Base-by-base conservation (phyloP, 2,113 vertebrate species). In the Cyphomyrus plagiostoma region DNA sequence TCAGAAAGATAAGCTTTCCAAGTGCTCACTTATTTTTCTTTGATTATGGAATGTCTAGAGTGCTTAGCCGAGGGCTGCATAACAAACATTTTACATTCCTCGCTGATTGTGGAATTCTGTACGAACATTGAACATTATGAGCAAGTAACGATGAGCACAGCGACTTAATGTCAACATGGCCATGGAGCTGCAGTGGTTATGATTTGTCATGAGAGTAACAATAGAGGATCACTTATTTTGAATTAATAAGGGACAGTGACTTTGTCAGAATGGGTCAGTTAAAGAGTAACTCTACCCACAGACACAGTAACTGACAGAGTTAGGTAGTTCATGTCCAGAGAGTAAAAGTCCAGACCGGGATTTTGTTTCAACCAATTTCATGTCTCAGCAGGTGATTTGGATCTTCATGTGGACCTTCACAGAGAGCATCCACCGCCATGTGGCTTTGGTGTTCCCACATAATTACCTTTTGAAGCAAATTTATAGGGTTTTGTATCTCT, bases 31-130 rank as follows among this genome's bases (percentile, higher is more conserved):
- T 88, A 88, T 91, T 90, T 87, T 87, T 48, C 86, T 91, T 84
- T 89, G 77, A 91, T 91, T 90, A 89, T 90, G 82, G 66, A 58
- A 90, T 88, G 91, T 89, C 89, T 90, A 46, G 89, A 86, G 89
- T 86, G 74, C 84, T 66, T 90, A 50, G 85, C 91, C 88, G 83
- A 42, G 50, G 83, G 89, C 89, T 87, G 45, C 85, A 90, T 85
- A 89, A 86, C 58, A 90, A 85, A 85, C 88, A 50, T 90, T 90
- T 86, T 90, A 80, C 86, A 90, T 88, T 88, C 87, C 82, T 91
- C 86, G 83, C 90, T 84, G 80, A 91, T 91, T 91, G 86, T 84
- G 89, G 90, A 90, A 86, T 53, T 77, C 77, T 91, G 89, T 77
- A 58, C 26, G 50, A 89, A 86, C 74, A 56, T 50, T 56, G 35